phyloP scores from a whole-genome alignment of 2,113 vertebrate species.

The Cranoglanis bouderius region DNA sequence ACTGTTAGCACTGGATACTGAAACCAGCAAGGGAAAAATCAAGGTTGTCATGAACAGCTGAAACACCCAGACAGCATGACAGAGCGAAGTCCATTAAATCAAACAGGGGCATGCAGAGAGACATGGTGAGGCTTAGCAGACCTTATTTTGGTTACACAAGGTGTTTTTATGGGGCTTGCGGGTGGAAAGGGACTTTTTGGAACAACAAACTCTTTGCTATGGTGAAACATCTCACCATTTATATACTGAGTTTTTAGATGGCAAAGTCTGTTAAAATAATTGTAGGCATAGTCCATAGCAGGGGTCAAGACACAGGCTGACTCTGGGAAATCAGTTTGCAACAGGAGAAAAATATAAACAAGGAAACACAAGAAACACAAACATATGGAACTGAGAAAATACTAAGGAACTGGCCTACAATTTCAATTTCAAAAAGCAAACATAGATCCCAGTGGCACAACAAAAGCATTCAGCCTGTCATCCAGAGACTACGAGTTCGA shows the following conservation, averaged over 20 bases:
- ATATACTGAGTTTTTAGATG: not conserved
- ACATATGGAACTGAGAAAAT: not conserved
- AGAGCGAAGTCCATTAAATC: not conserved
- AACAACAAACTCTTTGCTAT: not conserved
- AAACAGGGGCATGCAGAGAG: not conserved
- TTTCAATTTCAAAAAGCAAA: not conserved
- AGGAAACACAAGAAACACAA: not conserved
- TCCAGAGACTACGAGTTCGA: not conserved
- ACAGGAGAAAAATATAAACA: not conserved
- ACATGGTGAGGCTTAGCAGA: not conserved
- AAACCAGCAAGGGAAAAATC: not conserved
- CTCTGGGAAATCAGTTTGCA: not conserved
- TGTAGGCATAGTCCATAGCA: not conserved
- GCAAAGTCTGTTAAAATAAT: not conserved
- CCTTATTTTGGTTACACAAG: not conserved
- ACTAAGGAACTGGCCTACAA: not conserved
- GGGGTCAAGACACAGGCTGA: not conserved
- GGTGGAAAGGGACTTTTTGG: not conserved
- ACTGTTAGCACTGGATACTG: not conserved
- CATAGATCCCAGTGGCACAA: not conserved
- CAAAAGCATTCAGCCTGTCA: not conserved
- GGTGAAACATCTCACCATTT: not conserved
- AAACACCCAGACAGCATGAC: not conserved
- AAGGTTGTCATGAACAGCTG: not conserved
- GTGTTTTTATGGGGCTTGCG: not conserved